Conservation (phyloP, 2,797 vertebrate species). For the Sebastiscus albofasciatus region DNA sequence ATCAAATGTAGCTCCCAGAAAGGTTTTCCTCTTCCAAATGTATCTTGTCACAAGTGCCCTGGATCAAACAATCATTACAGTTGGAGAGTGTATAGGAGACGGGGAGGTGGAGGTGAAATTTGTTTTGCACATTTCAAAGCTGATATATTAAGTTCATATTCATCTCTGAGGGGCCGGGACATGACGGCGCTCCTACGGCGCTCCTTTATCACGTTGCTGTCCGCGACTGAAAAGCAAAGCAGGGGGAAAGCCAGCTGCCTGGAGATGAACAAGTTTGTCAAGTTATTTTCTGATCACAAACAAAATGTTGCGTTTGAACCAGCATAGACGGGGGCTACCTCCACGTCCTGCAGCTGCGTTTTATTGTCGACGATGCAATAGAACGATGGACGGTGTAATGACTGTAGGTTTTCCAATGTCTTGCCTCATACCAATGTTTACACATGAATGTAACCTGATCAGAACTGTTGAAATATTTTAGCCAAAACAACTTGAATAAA, state of each 20-base stretch:
- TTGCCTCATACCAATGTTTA: slow-evolving; percentile 81
- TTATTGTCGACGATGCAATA: slow-evolving; percentile 27
- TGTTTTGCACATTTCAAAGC: slow-evolving; percentile 61
- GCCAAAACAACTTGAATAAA: slow-evolving; percentile 75
- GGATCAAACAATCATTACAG: slow-evolving; percentile 63
- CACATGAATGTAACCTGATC: slow-evolving; percentile 82
- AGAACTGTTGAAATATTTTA: slow-evolving; percentile 65
- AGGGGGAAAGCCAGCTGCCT: slow-evolving; percentile 50
- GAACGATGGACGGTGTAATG: slow-evolving; percentile 28
- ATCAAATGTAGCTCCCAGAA: slow-evolving; percentile 66
- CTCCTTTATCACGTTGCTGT: slow-evolving; percentile 23
- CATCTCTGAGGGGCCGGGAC: slow-evolving; percentile 44
- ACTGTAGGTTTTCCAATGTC: slow-evolving; percentile 57
- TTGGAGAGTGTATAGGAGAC: slow-evolving; percentile 1
- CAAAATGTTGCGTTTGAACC: slow-evolving; percentile 52
- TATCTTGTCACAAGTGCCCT: slow-evolving; percentile 82
- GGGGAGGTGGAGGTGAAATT: neutral
- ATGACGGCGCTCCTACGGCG: neutral
- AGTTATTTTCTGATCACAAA: slow-evolving; percentile 30
- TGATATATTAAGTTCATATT: slow-evolving; percentile 8
- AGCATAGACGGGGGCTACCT: slow-evolving; percentile 59
- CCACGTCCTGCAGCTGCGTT: slow-evolving; percentile 53
- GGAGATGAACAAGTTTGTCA: slow-evolving; percentile 9
- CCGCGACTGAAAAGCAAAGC: slow-evolving; percentile 53
- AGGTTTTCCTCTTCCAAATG: slow-evolving; percentile 56